Conservation (phyloP, 2,888 invertebrate genomes). For the Cryptosula pallasiana region DNA sequence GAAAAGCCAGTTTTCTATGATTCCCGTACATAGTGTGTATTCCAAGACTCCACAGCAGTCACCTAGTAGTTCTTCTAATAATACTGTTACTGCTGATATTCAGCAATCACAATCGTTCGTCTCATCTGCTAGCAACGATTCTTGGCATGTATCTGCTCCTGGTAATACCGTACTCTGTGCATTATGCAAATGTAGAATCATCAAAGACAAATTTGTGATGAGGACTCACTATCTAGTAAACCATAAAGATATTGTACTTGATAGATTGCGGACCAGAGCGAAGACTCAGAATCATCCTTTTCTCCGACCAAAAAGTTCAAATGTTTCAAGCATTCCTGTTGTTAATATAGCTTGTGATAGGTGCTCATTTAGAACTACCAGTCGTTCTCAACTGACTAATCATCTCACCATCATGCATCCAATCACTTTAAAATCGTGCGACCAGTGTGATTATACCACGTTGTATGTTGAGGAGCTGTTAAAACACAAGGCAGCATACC, state of each 20-base stretch:
- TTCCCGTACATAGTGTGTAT: too few relatives aligned
- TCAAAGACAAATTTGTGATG: background rate
- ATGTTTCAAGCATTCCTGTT: too few relatives aligned
- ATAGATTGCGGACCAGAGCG: too few relatives aligned
- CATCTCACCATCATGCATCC: background rate
- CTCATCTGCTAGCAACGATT: too few relatives aligned
- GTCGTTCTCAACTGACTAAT: background rate
- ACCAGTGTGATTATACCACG: background rate
- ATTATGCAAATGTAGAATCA: background rate
- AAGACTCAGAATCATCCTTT: too few relatives aligned
- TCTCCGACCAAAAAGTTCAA: too few relatives aligned
- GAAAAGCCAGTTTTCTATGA: too few relatives aligned
- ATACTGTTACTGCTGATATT: too few relatives aligned
- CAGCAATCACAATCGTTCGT: too few relatives aligned
- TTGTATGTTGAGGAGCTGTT: background rate
- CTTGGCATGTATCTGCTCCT: too few relatives aligned
- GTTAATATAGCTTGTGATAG: background rate
- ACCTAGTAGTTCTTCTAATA: too few relatives aligned
- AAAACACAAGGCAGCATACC: background rate
- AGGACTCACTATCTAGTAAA: background rate
- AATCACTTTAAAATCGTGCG: background rate
- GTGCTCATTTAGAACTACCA: background rate
- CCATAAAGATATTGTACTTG: background rate
- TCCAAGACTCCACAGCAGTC: too few relatives aligned
- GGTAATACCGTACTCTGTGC: background rate